Base-by-base conservation (phyloP, 2,113 vertebrate species). In the Dendrocopos noguchii region DNA sequence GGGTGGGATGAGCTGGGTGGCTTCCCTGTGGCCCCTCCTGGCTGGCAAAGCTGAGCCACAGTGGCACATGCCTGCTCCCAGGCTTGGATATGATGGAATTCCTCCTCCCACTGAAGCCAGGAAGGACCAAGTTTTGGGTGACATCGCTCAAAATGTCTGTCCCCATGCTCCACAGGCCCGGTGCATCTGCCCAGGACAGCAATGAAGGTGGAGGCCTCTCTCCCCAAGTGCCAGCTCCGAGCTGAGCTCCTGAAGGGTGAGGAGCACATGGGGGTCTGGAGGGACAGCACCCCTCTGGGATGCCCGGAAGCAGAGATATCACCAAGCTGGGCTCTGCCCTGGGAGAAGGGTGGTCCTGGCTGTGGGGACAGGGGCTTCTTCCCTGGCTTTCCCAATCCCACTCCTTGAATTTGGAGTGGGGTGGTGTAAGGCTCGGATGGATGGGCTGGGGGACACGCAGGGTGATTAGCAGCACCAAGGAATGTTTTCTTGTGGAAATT, bases 101-200 rank as follows among this genome's bases (percentile, higher is more conserved):
- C 4, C 11, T 93, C 22, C 8, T 64, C 25, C 9, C 24, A 33
- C 22, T 6, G 3, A 82, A 84, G 34, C 25, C 14, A 25, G 7
- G 52, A 50, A 55, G 39, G 27, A 56, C 59, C 4, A 61, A 34
- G 11, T 12, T 64, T 63, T 55, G 63, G 27, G 46, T 59, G 31
- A 2, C 18, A 39, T 52, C 31, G 19, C 63, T 72, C 33, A 61
- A 20, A 67, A 52, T 34, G 4, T n/a, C 44, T 67, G 8, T 87
- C n/a, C 42, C 36, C 16, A 44, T 77, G 15, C 46, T 94, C n/a
- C 91, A 57, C 94, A 98, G 98, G 73, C 16, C 97, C 88, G 0
- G 29, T 6, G 29, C 65, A 79, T 47, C 96, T 97, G 39, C 96
- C 98, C 91, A 95, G 10, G 17, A 39, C 12, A 0, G 44, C 0